Base-by-base conservation (phyloP, 1,140 invertebrate genomes). In the Drosophila kepulauana region DNA sequence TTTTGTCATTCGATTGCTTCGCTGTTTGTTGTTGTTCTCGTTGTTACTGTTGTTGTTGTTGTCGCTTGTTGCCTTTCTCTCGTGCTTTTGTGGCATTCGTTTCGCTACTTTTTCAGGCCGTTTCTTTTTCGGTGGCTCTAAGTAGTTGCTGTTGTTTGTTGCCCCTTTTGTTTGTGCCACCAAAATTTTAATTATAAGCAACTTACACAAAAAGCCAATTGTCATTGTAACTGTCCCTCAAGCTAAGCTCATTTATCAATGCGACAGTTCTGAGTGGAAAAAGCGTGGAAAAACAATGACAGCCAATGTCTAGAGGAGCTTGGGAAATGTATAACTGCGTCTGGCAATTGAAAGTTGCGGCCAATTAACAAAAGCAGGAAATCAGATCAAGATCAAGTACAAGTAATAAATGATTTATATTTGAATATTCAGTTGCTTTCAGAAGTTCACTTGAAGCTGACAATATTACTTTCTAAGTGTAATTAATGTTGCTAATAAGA, bases 161-260 rank as follows among this genome's bases (percentile, higher is more conserved):
- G 76, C 48, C 43, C 58, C 70, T 56, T 78, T 87, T 87, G 84
- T 87, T 87, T 87, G 84, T 71, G 64, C 63, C 58, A 73, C 54
- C 78, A 78, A 25, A 74, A 75, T 87, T 87, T 87, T 87, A 87
- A 88, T 87, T 87, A 88, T 88, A 87, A 84, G 84, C 61, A 88
- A 84, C 84, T 87, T 88, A 84, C 72, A 88, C 81, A 87, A 87
- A 87, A 87, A 87, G 84, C 80, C 80, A 87, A 88, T 88, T 84
- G 84, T 87, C 84, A 87, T 82, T 87, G 84, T 69, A 71, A 75
- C 64, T 70, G 64, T 84, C 54, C 45, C 45, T 33, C 45, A 25
- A 51, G 75, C 51, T 75, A 84, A 88, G 84, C 84, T 84, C 77
- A 88, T 88, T 87, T 82, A 78, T 75, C 70, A 88, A 59, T 51